Evolutionary conservation across 2,113 vertebrate genomes (phyloP).

Genomic region (Eclectus roratus): DNA sequence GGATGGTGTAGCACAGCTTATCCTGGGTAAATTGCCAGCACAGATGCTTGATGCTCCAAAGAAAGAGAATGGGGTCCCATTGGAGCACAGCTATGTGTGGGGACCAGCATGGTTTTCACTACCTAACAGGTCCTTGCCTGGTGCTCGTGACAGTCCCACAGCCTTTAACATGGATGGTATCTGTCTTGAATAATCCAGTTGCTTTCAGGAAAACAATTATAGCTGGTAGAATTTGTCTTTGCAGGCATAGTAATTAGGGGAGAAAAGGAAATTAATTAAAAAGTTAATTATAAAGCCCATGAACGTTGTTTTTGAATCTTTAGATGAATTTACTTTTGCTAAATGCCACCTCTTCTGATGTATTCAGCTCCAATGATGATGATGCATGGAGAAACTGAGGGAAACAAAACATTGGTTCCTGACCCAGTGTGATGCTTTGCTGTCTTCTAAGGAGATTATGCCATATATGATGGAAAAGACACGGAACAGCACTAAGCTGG

Average conservation of each 20-base stretch:
- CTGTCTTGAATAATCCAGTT: neutral
- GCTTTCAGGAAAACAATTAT: neutral
- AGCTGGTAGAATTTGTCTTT: neutral
- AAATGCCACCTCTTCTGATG: neutral
- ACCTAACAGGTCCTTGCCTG: fast-evolving
- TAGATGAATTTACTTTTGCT: neutral
- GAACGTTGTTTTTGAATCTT: neutral
- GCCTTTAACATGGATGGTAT: neutral
- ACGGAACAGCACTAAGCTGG: slow-evolving; percentile 51
- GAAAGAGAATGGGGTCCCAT: neutral
- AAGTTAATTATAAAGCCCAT: slow-evolving; percentile 24
- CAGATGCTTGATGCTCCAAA: neutral
- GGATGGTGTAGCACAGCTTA: neutral
- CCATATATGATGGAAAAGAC: slow-evolving; percentile 14
- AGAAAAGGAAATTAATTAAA: slow-evolving; percentile 47
- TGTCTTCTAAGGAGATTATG: slow-evolving; percentile 40
- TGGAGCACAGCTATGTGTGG: neutral
- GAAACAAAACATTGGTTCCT: neutral
- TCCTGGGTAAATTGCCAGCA: neutral
- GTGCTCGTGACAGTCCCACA: neutral
- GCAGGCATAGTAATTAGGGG: neutral
- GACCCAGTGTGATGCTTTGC: fast-evolving
- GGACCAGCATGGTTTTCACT: fast-evolving
- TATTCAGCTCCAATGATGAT: neutral
- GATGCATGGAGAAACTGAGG: neutral